Evolutionary conservation across 2,888 invertebrate genomes (phyloP), one percentile per base, ranked within the genome.

Genomic region (Ornithoptera priamus): DNA sequence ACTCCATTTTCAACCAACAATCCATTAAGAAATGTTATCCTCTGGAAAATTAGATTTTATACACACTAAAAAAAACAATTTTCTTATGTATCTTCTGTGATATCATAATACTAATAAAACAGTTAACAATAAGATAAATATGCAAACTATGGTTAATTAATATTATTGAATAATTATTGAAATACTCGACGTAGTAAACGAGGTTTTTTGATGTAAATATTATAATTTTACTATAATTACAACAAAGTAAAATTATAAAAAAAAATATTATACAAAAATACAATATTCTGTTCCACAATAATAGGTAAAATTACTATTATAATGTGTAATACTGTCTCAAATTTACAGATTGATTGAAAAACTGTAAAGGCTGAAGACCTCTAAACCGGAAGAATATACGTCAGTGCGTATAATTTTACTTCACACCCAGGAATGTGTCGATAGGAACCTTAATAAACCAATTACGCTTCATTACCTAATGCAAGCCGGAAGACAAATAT

Each of bases 381-480:
- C 56, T 63, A 62, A 74, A 74, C 73, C 79, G 83, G 83, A 85
- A 83, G 78, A 81, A 76, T 80, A 75, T 77, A 79, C 78, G 75
- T 79, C 77, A 76, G 70, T 75, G 77, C 80, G 80, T 82, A 76
- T 84, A 86, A 86, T 85, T 50, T 84, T 81, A 81, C 85, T 89
- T 89, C 85, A 89, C 90, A 86, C 90, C 80, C 77, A 80, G 80
- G 77, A 81, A 83, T 79, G 75, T 80, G 82, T 76, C 76, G 73
- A 79, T 77, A 80, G 80, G 77, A 81, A 79, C 82, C 83, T 84
- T 87, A 89, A 90, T 90, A 89, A 90, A 90, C 87, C 87, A 86
- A 92, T 92, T 91, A 86, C 80, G 81, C 83, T 84, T 88, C 89
- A 90, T 91, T 90, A 90, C 86, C 87, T 88, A 91, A 91, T 87